Evolutionary conservation across 2,888 invertebrate genomes (phyloP).

Genomic region (Adelphocoris suturalis): DNA sequence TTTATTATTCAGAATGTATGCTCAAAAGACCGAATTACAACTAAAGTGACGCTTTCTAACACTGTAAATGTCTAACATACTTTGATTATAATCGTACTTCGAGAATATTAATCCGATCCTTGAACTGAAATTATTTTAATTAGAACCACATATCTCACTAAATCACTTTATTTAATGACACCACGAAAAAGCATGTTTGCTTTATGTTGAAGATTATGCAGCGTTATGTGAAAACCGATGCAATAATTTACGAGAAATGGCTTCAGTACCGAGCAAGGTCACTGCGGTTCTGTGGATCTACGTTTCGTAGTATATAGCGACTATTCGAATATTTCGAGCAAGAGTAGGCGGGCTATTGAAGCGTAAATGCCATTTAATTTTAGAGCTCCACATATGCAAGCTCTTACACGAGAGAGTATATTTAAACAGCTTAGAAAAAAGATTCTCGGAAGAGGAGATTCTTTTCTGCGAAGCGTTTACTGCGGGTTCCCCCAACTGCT

Average conservation of each 20-base stretch:
- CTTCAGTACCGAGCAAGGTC: neutral
- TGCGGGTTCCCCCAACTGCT: neutral
- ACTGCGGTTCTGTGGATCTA: neutral
- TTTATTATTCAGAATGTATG: too few relatives aligned
- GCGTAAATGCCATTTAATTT: constrained; percentile 23
- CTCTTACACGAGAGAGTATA: constrained; percentile 18
- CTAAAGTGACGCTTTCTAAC: too few relatives aligned
- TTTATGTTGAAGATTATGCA: neutral
- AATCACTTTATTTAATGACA: neutral
- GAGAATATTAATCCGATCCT: too few relatives aligned
- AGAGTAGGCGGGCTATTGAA: neutral
- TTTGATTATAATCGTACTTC: neutral
- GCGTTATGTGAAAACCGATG: neutral
- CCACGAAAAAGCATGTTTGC: neutral
- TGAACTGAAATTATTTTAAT: too few relatives aligned
- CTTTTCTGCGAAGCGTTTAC: neutral
- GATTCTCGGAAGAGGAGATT: neutral
- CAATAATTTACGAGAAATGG: neutral
- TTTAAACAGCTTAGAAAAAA: neutral
- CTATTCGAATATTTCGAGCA: neutral
- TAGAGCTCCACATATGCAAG: constrained; percentile 7
- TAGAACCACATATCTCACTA: too few relatives aligned
- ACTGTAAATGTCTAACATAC: neutral
- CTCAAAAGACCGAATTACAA: too few relatives aligned
- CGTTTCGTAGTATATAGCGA: neutral